Evolutionary conservation across 2,888 invertebrate species (phyloP), one percentile per base, ranked within the genome.

Genomic region (Luffia ferchaultella): DNA sequence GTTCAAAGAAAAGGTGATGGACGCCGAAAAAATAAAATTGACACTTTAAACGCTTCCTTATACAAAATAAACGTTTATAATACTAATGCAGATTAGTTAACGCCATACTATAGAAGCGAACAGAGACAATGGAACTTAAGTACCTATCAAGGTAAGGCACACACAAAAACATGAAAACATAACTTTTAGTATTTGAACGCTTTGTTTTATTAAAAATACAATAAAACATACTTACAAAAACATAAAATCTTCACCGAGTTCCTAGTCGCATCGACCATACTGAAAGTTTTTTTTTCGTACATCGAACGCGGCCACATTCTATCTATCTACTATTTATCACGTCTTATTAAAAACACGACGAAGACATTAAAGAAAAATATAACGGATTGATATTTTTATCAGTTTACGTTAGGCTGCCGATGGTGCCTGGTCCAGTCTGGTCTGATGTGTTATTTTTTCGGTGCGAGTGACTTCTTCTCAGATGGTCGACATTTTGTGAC

Each of bases 401-500:
- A 30, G 30, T 30, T 12, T 12, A 12, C 12, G 30, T 7, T 12
- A 30, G 30, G 30, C 30, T 30, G 5, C 12, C 12, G 30, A 12
- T 30, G 12, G 30, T n/a, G n/a, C n/a, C n/a, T n/a, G n/a, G 5
- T 30, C 30, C 12, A 12, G 30, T 30, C 30, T 30, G 12, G 30
- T 3, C 30, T 3, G 12, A 53, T 52, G 51, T 49, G 49, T 44
- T 44, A 20, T 49, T 49, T 19, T 49, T 40, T 44, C 12, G 30
- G 16, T 15, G 20, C 16, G 20, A 19, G 16, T 17, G 20, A 19
- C 19, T 48, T 48, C 19, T 17, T 48, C 47, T 47, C 40, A 49
- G 30, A 42, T 41, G 50, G 42, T 17, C 17, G 50, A 46, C 82
- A 82, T 80, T 58, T 78, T 77, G 78, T 82, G 82, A 82, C 83